These are phyloP conservation scores for Sardinella longiceps DNA, from an alignment of 2,797 vertebrate genomes.

Conservation along the genomic window DNA sequence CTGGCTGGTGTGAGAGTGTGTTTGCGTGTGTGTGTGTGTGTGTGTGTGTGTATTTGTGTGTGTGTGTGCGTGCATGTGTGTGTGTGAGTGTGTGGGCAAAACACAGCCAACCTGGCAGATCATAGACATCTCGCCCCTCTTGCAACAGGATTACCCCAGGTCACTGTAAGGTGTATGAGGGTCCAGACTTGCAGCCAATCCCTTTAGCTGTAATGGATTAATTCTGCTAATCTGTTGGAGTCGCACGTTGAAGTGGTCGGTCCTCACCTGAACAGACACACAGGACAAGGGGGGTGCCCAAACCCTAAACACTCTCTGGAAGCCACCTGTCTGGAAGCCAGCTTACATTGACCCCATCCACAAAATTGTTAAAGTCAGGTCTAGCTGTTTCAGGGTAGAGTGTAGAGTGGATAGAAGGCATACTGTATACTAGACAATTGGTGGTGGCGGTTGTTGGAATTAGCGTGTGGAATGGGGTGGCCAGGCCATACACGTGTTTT, in stretches of 20 bases:
- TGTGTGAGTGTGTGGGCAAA: constrained; percentile 13
- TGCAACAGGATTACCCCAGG: constrained; percentile 55
- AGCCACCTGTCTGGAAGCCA: too few species aligned
- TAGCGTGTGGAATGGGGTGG: neutral
- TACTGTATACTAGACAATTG: too few species aligned
- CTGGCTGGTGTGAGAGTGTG: neutral
- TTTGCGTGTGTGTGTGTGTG: too few species aligned
- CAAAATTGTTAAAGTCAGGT: too few species aligned
- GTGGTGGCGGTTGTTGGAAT: neutral
- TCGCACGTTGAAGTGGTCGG: constrained; percentile 59
- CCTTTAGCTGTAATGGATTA: constrained; percentile 66
- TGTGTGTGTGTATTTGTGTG: too few species aligned
- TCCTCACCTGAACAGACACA: constrained; percentile 29
- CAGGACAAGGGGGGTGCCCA: too few species aligned
- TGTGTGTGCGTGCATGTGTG: too few species aligned
- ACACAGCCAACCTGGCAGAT: constrained; percentile 11
- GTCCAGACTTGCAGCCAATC: constrained; percentile 63
- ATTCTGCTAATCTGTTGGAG: constrained; percentile 61
- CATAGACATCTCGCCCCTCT: constrained; percentile 61
- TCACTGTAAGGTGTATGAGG: constrained; percentile 64
- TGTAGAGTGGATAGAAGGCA: too few species aligned
- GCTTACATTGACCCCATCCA: too few species aligned
- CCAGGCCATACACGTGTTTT: neutral
- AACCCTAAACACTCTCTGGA: too few species aligned
- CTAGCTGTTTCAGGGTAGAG: too few species aligned